Evolutionary conservation across 92 coral and sea anemone species (phyloP).

Genomic region (Zoanthus sociatus): DNA sequence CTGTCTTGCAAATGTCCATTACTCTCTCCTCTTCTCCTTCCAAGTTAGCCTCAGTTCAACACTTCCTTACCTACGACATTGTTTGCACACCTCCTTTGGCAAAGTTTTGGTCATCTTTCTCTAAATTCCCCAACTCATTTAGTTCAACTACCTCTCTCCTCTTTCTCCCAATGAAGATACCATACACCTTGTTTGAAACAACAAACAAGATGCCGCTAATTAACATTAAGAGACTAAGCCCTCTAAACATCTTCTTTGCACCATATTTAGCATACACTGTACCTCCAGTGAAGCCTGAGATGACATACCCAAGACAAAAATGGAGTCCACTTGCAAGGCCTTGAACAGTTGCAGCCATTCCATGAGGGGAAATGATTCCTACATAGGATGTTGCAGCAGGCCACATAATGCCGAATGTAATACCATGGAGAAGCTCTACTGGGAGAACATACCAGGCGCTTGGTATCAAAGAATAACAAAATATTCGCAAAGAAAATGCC

Average conservation of each 20-base stretch:
- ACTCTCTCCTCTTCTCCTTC: too few species aligned
- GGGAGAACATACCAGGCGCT: constrained; percentile 68
- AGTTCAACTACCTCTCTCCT: too few species aligned
- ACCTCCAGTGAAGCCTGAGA: constrained; percentile 69
- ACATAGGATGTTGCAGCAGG: constrained; percentile 65
- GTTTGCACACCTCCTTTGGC: too few species aligned
- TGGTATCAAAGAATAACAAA: constrained; percentile 59
- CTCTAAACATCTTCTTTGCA: constrained; percentile 55
- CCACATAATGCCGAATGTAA: constrained; percentile 68
- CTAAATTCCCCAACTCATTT: too few species aligned
- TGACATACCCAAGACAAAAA: constrained; percentile 53
- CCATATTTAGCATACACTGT: constrained; percentile 58
- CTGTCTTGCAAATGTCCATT: too few species aligned
- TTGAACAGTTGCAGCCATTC: constrained; percentile 64
- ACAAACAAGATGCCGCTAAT: constrained; percentile 49
- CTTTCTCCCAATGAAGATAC: not conserved
- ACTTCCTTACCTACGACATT: too few species aligned
- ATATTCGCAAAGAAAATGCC: constrained; percentile 53
- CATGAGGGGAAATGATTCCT: constrained; percentile 61
- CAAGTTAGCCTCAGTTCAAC: too few species aligned
- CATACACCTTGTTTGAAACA: constrained; percentile 46
- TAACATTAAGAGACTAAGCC: constrained; percentile 53
- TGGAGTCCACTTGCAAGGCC: constrained; percentile 54
- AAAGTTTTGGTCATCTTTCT: too few species aligned
- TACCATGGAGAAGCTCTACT: constrained; percentile 65